Evolutionary conservation across 2,113 vertebrate species (phyloP), one percentile per base, ranked within the genome.

Genomic region (Riparia riparia): DNA sequence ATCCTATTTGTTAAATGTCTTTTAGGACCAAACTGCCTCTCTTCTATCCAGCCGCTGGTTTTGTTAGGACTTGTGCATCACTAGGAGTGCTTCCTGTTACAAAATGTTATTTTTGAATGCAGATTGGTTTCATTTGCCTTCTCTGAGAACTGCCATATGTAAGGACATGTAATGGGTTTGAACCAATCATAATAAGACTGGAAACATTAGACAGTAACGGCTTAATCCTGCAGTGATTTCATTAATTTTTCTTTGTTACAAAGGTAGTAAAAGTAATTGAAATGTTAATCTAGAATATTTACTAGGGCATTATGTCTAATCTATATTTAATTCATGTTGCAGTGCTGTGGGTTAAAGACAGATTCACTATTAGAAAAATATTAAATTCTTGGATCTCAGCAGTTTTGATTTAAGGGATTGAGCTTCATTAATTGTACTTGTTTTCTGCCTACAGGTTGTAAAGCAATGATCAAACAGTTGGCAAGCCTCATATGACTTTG

Each of bases 401-500:
- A 44, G 57, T 90, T 97, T 86, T 15, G 53, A 77, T 34, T 92
- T 93, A 64, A 94, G 71, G 58, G 91, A 94, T 44, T 81, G 72
- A 95, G 78, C 60, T 89, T 56, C 21, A 31, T 91, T 89, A 89
- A 78, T 94, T 88, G 44, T 61, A 45, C 51, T 97, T 94, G 41
- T 53, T 84, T 78, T 96, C 90, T 95, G 82, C 91, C 90, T 61
- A 82, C 69, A 71, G 83, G 82, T 64, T 76, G 72, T 79, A 79
- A 90, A 89, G 73, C 50, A 49, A 89, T 50, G 82, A 96, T 91
- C 76, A 94, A 69, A 95, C 80, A 42, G 60, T 53, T 96, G 94
- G 84, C 92, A 96, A 94, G 56, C 66, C 44, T 93, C 96, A 91
- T 63, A 74, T 74, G 79, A 90, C 69, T 96, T 96, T 96, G 95